Evolutionary conservation across 1,140 invertebrate species (phyloP), one percentile per base, ranked within the genome.

Genomic region (Drosophila guanche): DNA sequence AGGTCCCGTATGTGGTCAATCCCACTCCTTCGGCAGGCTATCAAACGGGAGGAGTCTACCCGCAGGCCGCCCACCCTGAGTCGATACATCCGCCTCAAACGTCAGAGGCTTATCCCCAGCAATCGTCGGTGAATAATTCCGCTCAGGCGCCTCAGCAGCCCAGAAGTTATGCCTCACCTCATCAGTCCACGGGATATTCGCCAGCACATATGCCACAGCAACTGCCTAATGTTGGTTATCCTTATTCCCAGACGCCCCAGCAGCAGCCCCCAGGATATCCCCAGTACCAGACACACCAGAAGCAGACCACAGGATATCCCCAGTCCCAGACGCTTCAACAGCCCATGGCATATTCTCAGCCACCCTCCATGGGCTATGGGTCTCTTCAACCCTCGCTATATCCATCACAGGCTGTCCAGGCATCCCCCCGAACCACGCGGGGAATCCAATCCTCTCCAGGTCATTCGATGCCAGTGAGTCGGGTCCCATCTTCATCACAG

Each of bases 1-100:
- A 76, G 20, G 59, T 52, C 7, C 57, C 72, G 0, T 76, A 42
- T 56, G 73, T 59, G 22, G 72, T 55, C 4, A 76, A 76, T n/a
- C 37, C 33, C 7, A 41, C 54, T 47, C 50, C 41, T 3, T 63
- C 12, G 5, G 40, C 23, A 4, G 55, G 51, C 5, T 81, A 65
- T 55, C 7, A 37, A 12, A 37, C 46, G 0, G 46, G 40, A 2
- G 67, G 67, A 23, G 33, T 33, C 12, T 68, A 69, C 27, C 22
- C 33, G 6, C 72, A 76, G 20, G 25, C 40, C 7, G 37, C 25
- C 14, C 42, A 46, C n/a, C 10, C 20, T 3, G 16, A 4, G 5
- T 12, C 51, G 5, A 55, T 56, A 7, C 12, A 37, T 37, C 10
- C 33, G 10, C 7, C 51, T 14, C 58, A 61, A 10, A 20, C 61